Evolutionary conservation across 2,888 invertebrate species (phyloP), one percentile per base, ranked within the genome.

Genomic region (Tachina lurida): DNA sequence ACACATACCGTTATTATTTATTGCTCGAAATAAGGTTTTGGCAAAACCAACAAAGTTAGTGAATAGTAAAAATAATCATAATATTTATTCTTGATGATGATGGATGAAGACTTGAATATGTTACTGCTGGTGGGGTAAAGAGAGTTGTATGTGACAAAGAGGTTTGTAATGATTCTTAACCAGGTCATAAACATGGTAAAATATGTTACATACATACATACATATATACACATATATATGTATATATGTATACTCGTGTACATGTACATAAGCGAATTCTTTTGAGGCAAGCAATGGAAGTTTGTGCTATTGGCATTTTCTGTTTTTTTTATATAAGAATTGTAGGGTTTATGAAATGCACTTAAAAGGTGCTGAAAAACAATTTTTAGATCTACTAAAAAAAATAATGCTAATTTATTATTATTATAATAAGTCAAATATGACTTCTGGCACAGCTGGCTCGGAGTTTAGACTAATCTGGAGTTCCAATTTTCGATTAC

Each of bases 101-200:
- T 49, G 15, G 19, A 45, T 22, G 8, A n/a, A 9, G n/a, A 54
- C 3, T 54, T 17, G 10, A 54, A 54, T 54, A 31, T 45, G 22
- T 15, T 47, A 47, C 9, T 10, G 9, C 8, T 62, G 12, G 47
- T 17, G n/a, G 12, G 19, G 39, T 60, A 39, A n/a, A 41, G 58
- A 8, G 13, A n/a, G 22, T 43, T 15, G 22, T 22, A 58, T 49
- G 12, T 39, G 9, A 60, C 7, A 43, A 75, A 52, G 43, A 45
- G 63, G 19, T 43, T 52, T 15, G 19, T 45, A 68, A 39, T 54
- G n/a, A 54, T 78, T 62, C 31, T 54, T 78, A 78, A 78, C 70
- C 78, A 62, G 78, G 78, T 78, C 78, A 70, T 60, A 52, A 52
- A 15, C 45, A 68, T 70, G 49, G 41, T 45, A 43, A 68, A 22